Base-by-base conservation (phyloP, 2,888 invertebrate species). In the Drosophila subsilvestris region DNA sequence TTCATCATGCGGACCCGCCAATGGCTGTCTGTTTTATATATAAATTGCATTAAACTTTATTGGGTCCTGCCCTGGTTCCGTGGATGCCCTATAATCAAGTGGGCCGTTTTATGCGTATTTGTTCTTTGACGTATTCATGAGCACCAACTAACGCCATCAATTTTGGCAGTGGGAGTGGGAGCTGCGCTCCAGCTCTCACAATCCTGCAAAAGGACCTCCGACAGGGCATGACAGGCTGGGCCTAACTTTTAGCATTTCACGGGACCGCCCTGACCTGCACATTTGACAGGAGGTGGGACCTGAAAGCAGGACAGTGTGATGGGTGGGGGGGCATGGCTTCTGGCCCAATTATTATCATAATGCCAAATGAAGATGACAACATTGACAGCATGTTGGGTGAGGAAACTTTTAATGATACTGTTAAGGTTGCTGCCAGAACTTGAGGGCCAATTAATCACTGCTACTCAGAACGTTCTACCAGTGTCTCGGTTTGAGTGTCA, bases 311-410 rank as follows among this genome's bases (percentile, higher is more conserved):
- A 27, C 12, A n/a, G 20, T 12, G 37, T 17, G 27, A 8, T 43
- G 45, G 49, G 56, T 20, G 29, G 43, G 48, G 44, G 22, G 55
- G 22, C 65, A 58, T 50, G 68, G 75, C 63, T 56, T 63, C 55
- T 27, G 63, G 74, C 68, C 82, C 85, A 82, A 84, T 87, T 82
- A 83, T 88, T 77, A 86, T 77, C 74, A 88, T 84, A 80, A 88
- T 79, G 84, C 79, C 81, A 77, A 88, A 86, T 86, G 84, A 79
- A 84, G 88, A 88, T 71, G 85, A 79, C 70, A 71, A 63, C 83
- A 67, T 71, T 80, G 82, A 79, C 80, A 71, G 69, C 66, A 49
- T 50, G 56, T 59, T 47, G 44, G 60, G 60, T 57, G 63, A 70
- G 43, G 62, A 68, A 82, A 80, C 49, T 86, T 84, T 84, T 84